Conservation (phyloP, 2,797 vertebrate genomes). For the Sarcophilus harrisii region DNA sequence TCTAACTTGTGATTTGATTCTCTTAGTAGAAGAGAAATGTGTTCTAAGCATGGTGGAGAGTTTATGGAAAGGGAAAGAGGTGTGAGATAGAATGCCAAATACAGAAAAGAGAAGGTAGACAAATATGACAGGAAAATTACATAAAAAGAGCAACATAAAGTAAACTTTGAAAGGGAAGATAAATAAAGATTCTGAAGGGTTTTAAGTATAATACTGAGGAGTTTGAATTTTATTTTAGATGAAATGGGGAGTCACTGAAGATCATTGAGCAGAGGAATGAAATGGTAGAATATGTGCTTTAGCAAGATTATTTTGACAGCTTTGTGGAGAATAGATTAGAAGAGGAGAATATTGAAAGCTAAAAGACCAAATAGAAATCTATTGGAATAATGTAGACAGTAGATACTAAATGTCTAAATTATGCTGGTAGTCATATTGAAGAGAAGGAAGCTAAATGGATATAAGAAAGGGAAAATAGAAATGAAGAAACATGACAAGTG, state of each 20-base stretch:
- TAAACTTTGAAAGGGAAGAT: background rate
- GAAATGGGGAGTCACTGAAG: background rate
- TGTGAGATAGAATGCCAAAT: background rate
- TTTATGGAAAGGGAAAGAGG: background rate
- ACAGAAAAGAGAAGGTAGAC: background rate
- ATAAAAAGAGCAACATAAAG: background rate
- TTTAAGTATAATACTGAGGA: background rate
- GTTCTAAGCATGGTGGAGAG: background rate
- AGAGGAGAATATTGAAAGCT: background rate
- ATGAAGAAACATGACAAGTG: background rate
- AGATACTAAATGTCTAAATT: background rate
- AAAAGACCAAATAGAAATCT: background rate
- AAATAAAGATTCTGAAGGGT: background rate
- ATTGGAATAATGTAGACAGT: background rate
- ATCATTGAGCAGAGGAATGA: background rate
- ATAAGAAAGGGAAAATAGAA: background rate
- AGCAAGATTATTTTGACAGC: background rate
- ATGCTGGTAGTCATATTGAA: background rate
- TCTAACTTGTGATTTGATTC: background rate
- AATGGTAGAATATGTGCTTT: background rate
- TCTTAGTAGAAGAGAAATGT: background rate
- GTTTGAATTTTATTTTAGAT: background rate
- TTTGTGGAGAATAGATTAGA: background rate
- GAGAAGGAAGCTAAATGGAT: background rate
- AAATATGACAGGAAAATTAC: background rate